Base-by-base conservation (phyloP, 2,888 invertebrate species). In the Prenolepis imparis region DNA sequence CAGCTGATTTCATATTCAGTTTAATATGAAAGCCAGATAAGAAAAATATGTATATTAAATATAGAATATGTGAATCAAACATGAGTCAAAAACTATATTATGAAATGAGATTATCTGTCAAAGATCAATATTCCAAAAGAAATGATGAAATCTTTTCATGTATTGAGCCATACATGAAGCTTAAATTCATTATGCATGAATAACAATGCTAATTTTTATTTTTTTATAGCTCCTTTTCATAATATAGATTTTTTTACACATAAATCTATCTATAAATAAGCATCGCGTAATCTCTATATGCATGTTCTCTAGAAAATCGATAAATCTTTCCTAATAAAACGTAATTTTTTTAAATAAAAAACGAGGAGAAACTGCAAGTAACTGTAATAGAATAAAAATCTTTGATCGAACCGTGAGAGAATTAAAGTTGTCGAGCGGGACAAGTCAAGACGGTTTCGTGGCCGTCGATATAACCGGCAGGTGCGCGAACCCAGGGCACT, bases 401-500 rank as follows among this genome's bases (percentile, higher is more conserved):
- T 21, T 15, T 39, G 18, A 52, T 8, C 18, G 28, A 52, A 66
- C 57, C 15, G n/a, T 24, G n/a, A 39, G 12, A 67, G 44, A 66
- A 75, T 66, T 24, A 39, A 24, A 52, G 11, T n/a, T n/a, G 6
- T 0, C 18, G 28, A 28, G 44, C 21, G 11, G 21, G 70, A 24
- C 61, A 15, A 44, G 5, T 24, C 52, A 36, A 11, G 64, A 21
- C 9, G 57, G 18, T 70, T 66, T 70, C 44, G 57, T 70, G 52
- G n/a, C 52, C 68, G 36, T n/a, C 52, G 28, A 44, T 41, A 44
- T 32, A 80, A 36, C 59, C 44, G 78, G 78, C 70, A 80, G 70
- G 70, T 80, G 70, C 55, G 36, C 59, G 44, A 12, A 78, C 32
- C 68, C 78, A 6, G 70, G 59, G 59, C 78, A 80, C 44, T 68